Evolutionary conservation across 1,140 invertebrate species (phyloP).

Genomic region (Drosophila pseudoananassae): DNA sequence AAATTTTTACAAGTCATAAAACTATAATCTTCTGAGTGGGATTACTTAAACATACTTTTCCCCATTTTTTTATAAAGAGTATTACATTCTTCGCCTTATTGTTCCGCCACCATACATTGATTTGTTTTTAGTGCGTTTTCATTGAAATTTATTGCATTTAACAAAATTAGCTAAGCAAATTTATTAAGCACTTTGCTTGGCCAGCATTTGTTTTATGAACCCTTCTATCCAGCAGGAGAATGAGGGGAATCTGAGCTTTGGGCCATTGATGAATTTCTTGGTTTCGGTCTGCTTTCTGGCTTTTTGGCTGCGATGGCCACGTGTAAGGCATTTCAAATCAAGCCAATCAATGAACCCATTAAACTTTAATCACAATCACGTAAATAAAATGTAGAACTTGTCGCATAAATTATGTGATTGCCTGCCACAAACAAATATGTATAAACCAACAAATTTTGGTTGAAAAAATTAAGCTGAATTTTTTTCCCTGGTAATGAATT

Average conservation of each 20-base stretch:
- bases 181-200: conserved; percentile 74
- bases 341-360: conserved; percentile 81
- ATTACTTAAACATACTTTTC: background rate
- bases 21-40: background rate
- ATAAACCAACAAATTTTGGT: conserved; percentile 39
- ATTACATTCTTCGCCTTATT: conserved; percentile 10
- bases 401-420: conserved; percentile 79
- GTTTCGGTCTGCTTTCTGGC: background rate
- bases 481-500: conserved; percentile 63
- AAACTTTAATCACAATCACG: conserved; percentile 79
- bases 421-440: conserved; percentile 22
- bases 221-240: conserved; percentile 9
- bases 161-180: conserved; percentile 81
- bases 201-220: conserved; percentile 49
- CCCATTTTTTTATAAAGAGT: conserved; percentile 1
- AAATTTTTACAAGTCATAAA: too few relatives aligned
- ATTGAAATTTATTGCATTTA: conserved; percentile 82
- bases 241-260: conserved; percentile 7
- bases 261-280: conserved; percentile 66
- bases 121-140: conserved; percentile 76
- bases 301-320: conserved; percentile 37
- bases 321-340: conserved; percentile 63
- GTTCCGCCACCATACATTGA: conserved; percentile 24
- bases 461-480: conserved; percentile 70
- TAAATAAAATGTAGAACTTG: conserved; percentile 79